phyloP scores from a whole-genome alignment of 2,113 vertebrate species.

The Elachura formosa region DNA sequence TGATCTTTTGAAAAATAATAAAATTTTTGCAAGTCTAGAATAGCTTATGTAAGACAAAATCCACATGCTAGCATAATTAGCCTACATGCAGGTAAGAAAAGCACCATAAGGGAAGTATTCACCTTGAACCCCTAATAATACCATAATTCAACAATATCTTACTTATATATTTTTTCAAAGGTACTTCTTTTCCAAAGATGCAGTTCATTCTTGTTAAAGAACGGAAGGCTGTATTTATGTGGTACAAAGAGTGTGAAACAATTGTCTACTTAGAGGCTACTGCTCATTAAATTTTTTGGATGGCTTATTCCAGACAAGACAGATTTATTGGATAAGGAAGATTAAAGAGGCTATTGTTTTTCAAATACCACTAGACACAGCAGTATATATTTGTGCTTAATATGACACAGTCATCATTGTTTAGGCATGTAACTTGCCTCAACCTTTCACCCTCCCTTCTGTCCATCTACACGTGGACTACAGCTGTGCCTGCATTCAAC shows the following conservation, averaged over 20 bases:
- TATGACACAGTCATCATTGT: neutral
- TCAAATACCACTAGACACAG: neutral
- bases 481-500: neutral
- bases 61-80: neutral
- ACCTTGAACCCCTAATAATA: neutral
- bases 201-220: neutral
- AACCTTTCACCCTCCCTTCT: neutral
- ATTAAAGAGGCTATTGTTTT: neutral
- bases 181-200: neutral
- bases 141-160: neutral
- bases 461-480: neutral
- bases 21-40: neutral
- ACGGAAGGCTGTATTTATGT: neutral
- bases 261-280: neutral
- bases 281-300: neutral
- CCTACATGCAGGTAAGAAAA: neutral
- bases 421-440: neutral
- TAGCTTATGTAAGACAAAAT: neutral
- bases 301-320: neutral
- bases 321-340: neutral
- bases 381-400: neutral
- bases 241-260: fast-evolving
- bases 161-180: neutral
- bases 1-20: neutral
- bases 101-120: neutral